phyloP scores from a whole-genome alignment of 2,113 vertebrate species.

The Helogale parvula region DNA sequence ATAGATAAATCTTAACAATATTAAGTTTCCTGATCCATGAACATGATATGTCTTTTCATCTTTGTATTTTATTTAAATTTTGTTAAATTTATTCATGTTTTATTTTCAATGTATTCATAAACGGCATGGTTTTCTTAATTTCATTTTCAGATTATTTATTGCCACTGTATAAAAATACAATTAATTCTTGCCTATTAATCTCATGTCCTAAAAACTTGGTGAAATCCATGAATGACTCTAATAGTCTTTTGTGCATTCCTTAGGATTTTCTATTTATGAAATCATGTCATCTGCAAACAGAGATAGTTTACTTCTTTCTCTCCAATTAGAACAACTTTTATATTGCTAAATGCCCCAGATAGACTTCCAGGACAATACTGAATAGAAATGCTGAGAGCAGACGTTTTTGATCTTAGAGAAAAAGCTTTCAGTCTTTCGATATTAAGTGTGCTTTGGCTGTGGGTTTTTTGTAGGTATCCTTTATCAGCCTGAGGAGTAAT shows the following conservation, averaged over 20 bases:
- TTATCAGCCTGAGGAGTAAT: background rate
- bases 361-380: background rate
- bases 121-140: background rate
- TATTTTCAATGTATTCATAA: background rate
- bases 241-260: background rate
- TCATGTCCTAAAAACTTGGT: background rate
- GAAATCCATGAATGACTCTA: background rate
- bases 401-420: background rate
- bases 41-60: background rate
- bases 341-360: background rate
- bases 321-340: background rate
- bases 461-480: background rate
- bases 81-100: background rate
- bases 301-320: background rate
- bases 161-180: background rate
- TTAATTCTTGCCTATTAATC: background rate
- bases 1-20: background rate
- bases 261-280: background rate
- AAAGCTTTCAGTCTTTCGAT: background rate
- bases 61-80: background rate
- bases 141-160: background rate
- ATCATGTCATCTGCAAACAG: background rate
- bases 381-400: background rate
- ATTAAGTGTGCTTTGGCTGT: background rate
- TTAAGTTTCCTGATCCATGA: background rate